Evolutionary conservation across 2,888 invertebrate genomes (phyloP).

Genomic region (Apodemia mormo): DNA sequence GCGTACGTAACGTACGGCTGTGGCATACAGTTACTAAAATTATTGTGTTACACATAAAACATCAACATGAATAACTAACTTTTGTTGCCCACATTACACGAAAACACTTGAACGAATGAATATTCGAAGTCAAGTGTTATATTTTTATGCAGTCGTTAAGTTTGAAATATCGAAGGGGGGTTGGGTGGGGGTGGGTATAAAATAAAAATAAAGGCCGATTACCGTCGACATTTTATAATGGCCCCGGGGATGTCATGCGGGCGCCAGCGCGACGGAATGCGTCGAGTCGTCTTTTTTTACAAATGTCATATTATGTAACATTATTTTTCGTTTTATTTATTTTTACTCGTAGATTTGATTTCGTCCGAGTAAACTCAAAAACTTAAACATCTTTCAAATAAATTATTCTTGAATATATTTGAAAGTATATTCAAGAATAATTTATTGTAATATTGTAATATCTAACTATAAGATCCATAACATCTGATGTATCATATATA

Average conservation of each 20-base stretch:
- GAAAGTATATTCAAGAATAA: too few species aligned
- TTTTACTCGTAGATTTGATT: background rate
- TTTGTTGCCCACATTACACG: conserved; percentile 15
- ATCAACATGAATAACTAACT: background rate
- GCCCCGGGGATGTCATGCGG: conserved; percentile 78
- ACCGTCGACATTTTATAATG: conserved; percentile 81
- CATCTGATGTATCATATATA: too few species aligned
- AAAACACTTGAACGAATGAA: conserved; percentile 32
- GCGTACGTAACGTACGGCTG: too few species aligned
- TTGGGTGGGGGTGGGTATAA: conserved; percentile 55
- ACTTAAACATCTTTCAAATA: too few species aligned
- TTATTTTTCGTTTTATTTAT: conserved; percentile 21
- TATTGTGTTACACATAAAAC: background rate
- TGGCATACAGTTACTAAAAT: too few species aligned
- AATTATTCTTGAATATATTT: too few species aligned
- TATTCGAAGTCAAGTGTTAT: conserved; percentile 69
- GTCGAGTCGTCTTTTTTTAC: conserved; percentile 38
- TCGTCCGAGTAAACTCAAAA: too few species aligned
- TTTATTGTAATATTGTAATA: too few species aligned
- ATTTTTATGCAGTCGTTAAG: conserved; percentile 79
- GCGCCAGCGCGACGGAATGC: conserved; percentile 60
- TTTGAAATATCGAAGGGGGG: conserved; percentile 73
- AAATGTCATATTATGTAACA: conserved; percentile 21
- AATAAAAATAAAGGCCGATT: conserved; percentile 80
- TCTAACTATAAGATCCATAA: too few species aligned